Percentiles rank a stretch among this genome's conserved stretches.
Evolutionary conservation across 2,113 vertebrate species (phyloP).

Genomic region (Phalacrocorax pelagicus): DNA sequence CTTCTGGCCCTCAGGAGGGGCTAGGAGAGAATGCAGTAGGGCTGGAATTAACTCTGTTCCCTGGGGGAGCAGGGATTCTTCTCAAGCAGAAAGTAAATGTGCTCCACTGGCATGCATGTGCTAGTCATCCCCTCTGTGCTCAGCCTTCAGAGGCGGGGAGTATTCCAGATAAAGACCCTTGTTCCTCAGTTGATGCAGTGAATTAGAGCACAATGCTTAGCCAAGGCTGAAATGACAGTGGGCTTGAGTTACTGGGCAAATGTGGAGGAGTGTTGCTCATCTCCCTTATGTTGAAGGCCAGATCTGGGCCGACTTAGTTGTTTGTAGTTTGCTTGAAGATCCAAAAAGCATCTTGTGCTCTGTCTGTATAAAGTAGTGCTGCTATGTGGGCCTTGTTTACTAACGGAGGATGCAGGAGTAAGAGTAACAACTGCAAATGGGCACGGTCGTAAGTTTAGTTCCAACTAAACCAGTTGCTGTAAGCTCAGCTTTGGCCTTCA

Average conservation of each 20-base stretch:
- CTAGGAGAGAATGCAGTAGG: background rate
- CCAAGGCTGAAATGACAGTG: background rate
- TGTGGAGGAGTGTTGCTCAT: background rate
- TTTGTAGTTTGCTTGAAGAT: background rate
- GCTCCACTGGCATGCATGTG: background rate
- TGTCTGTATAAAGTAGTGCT: background rate
- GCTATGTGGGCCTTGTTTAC: background rate
- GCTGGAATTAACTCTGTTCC: background rate
- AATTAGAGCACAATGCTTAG: background rate
- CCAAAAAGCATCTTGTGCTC: background rate
- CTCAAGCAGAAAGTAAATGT: background rate
- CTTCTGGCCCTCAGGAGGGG: background rate
- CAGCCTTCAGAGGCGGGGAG: background rate
- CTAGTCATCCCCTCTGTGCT: background rate
- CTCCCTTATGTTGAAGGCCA: background rate
- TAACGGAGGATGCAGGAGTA: background rate
- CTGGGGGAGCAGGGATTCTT: background rate
- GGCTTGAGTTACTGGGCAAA: background rate
- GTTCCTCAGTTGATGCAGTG: background rate
- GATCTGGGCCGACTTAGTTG: background rate
- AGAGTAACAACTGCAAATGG: background rate
- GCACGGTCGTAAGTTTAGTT: background rate
- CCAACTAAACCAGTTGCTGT: background rate
- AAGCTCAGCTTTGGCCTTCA: background rate
- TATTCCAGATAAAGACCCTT: background rate